Evolutionary conservation across 2,888 invertebrate species (phyloP).

Genomic region (Trissonchulus latispiculum): DNA sequence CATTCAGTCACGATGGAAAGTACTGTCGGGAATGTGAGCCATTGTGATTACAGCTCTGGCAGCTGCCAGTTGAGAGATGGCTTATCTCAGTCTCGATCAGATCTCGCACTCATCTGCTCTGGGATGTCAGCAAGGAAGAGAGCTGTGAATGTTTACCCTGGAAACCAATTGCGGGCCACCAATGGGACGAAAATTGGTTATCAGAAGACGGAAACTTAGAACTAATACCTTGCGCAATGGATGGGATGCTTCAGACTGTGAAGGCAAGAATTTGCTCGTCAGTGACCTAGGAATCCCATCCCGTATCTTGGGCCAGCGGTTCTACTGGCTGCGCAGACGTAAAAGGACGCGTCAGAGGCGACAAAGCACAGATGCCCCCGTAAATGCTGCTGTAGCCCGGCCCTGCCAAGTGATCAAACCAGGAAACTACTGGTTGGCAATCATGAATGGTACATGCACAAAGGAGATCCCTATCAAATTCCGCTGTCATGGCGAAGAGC

Average conservation of each 20-base stretch:
- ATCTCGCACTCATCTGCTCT: too few relatives aligned
- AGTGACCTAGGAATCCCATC: not conserved
- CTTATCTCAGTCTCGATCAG: too few relatives aligned
- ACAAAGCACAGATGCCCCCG: not conserved
- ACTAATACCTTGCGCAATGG: not conserved
- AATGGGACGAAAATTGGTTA: not conserved
- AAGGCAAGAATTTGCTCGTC: not conserved
- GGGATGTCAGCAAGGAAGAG: not conserved
- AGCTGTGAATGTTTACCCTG: not conserved
- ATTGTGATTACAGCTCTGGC: not conserved
- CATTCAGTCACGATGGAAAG: not conserved
- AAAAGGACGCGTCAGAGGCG: not conserved
- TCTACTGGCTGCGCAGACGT: not conserved
- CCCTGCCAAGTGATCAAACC: slow-evolving; percentile 1
- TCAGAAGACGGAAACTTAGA: too few relatives aligned
- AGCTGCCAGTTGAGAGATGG: not conserved
- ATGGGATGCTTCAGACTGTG: not conserved
- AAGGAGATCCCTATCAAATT: slow-evolving; percentile 1
- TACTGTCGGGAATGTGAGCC: not conserved
- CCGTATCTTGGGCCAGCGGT: not conserved
- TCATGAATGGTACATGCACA: not conserved
- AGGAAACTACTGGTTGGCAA: not conserved
- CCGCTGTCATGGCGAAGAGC: too few relatives aligned
- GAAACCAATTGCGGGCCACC: not conserved
- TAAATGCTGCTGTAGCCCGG: not conserved